Evolutionary conservation across 2,888 invertebrate species (phyloP).

Genomic region (Agriotes lineatus): DNA sequence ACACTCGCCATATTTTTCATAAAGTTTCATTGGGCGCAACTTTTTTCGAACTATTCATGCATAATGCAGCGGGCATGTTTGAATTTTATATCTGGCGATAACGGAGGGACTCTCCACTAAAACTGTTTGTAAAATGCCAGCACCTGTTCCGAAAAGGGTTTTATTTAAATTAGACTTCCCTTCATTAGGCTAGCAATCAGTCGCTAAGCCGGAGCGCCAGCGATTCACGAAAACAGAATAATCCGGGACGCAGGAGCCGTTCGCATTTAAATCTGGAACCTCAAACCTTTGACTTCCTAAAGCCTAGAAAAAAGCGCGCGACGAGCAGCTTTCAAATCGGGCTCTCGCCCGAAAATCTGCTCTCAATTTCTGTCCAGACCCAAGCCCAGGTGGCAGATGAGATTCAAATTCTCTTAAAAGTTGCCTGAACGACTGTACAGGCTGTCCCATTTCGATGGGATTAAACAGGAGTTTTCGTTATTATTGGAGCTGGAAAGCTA

Average conservation of each 20-base stretch:
- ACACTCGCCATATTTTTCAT: constrained; percentile 27
- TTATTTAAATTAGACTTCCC: constrained; percentile 49
- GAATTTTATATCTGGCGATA: constrained; percentile 39
- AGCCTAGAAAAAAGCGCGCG: constrained; percentile 9
- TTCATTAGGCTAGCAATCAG: constrained; percentile 49
- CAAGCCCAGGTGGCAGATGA: too few species aligned
- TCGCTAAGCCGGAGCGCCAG: constrained; percentile 45
- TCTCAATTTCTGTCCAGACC: too few species aligned
- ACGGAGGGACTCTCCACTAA: constrained; percentile 32
- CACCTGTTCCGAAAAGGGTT: constrained; percentile 46
- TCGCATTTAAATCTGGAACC: constrained; percentile 40
- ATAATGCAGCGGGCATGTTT: constrained; percentile 34
- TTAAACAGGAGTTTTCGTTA: too few species aligned
- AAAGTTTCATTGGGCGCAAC: constrained; percentile 26
- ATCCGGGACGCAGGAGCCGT: constrained; percentile 39
- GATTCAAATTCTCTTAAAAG: too few species aligned
- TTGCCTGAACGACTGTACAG: too few species aligned
- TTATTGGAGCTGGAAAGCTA: too few species aligned
- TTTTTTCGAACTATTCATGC: constrained; percentile 35
- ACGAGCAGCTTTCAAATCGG: too few species aligned
- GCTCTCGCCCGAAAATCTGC: too few species aligned
- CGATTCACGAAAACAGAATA: constrained; percentile 45
- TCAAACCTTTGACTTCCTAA: constrained; percentile 36
- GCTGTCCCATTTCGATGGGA: too few species aligned
- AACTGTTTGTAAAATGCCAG: constrained; percentile 42